Percentiles rank a stretch among this genome's conserved stretches.
These are phyloP conservation scores for Squalus acanthias DNA, from an alignment of 2,797 vertebrate species.

Conservation along the genomic window DNA sequence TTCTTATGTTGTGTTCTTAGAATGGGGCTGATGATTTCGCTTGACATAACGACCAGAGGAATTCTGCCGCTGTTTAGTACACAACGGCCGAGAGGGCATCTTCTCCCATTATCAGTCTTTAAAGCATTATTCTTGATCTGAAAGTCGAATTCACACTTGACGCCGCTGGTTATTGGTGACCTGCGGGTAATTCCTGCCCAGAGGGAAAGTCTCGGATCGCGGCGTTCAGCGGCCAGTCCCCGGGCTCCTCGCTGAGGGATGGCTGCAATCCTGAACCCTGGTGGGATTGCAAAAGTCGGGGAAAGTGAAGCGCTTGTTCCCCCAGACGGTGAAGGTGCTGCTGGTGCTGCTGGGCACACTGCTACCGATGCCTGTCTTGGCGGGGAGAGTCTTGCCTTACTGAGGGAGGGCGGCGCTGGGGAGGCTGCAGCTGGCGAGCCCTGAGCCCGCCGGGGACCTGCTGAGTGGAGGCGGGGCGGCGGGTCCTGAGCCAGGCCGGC, in stretches of 20 bases:
- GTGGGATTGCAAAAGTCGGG: constrained; percentile 54
- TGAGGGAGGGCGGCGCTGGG: constrained; percentile 50
- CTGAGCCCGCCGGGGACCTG: constrained; percentile 37
- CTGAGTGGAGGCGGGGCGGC: constrained; percentile 33
- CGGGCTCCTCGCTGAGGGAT: neutral
- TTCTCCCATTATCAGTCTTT: neutral
- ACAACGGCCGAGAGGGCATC: neutral
- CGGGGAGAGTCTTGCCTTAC: constrained; percentile 44
- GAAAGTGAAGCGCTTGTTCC: constrained; percentile 61
- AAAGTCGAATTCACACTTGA: constrained; percentile 66
- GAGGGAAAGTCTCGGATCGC: constrained; percentile 59
- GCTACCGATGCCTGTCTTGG: constrained; percentile 39
- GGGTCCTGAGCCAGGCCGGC: constrained; percentile 36
- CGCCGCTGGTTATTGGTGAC: constrained; percentile 62
- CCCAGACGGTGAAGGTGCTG: constrained; percentile 49
- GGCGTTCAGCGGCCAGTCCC: constrained; percentile 44
- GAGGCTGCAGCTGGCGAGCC: constrained; percentile 53
- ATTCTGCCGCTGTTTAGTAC: neutral
- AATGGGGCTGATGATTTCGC: neutral
- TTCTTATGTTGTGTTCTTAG: too few species aligned
- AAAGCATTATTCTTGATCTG: constrained; percentile 42
- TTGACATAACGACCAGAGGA: neutral
- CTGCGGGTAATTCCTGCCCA: constrained; percentile 49
- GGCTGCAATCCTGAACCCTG: constrained; percentile 37
- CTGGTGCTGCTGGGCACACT: neutral